These are phyloP conservation scores for Empidonax traillii DNA, from an alignment of 2,113 vertebrate species.

Conservation along the genomic window DNA sequence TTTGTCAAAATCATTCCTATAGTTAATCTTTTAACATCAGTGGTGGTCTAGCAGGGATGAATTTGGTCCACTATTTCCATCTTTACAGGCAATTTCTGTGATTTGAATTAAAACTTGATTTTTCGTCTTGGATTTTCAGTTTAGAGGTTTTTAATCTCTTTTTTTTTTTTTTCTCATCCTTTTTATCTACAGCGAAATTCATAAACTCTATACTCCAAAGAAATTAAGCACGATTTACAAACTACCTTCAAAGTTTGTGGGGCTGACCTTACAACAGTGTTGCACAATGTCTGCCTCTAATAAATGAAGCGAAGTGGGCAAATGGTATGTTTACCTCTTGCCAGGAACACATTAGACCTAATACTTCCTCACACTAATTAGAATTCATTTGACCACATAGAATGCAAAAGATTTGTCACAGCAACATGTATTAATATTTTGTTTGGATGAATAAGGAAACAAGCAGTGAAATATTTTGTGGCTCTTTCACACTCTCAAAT, in stretches of 20 bases:
- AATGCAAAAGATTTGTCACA: not conserved
- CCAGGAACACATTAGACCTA: not conserved
- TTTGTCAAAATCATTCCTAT: not conserved
- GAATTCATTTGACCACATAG: not conserved
- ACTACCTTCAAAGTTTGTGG: not conserved
- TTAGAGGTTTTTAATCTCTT: not conserved
- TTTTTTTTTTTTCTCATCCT: not conserved
- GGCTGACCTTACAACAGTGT: not conserved
- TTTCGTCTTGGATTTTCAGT: not conserved
- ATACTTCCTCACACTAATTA: not conserved
- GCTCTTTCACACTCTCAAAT: not conserved
- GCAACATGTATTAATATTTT: not conserved
- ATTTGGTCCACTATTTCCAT: not conserved
- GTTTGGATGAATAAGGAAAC: not conserved
- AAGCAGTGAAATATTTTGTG: not conserved
- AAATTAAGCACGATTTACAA: not conserved
- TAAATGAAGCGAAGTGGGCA: not conserved
- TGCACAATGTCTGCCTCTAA: not conserved
- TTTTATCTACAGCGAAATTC: not conserved
- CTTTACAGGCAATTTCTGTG: not conserved
- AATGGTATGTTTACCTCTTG: not conserved
- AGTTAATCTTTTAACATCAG: not conserved
- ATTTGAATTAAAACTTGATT: conserved; percentile 28
- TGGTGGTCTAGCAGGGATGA: not conserved
- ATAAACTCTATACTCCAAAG: not conserved